A percentile compares a stretch with the other conserved stretches of the same genome.
Conservation (phyloP, 1,140 invertebrate species). For the Caenorhabditis elegans region DNA sequence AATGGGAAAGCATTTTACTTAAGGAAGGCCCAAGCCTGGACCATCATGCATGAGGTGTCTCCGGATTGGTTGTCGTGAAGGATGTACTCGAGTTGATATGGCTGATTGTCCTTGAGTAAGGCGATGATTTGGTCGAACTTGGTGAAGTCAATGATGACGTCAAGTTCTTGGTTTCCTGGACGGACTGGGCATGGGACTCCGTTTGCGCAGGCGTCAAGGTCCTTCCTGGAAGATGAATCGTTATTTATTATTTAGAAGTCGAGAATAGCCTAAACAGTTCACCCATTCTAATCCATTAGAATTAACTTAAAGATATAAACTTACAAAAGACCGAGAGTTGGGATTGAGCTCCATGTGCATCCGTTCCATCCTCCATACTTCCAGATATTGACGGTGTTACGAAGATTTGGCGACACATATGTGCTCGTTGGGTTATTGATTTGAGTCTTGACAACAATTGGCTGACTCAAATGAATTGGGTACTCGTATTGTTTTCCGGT, state of each 20-base stretch:
- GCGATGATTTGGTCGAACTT: constrained; percentile 35
- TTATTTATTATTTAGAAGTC: too few species aligned
- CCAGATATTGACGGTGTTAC: constrained; percentile 19
- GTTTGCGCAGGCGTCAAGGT: constrained; percentile 21
- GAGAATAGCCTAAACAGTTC: too few species aligned
- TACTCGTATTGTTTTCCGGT: constrained; percentile 29
- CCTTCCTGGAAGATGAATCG: neutral
- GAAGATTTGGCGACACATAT: neutral
- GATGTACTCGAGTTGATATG: constrained; percentile 44
- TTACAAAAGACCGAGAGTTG: constrained; percentile 25
- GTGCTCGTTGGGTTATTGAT: neutral
- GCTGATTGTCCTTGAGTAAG: constrained; percentile 39
- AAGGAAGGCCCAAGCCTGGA: constrained; percentile 26
- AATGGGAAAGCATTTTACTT: too few species aligned
- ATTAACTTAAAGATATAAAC: neutral
- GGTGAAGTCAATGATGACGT: constrained; percentile 39
- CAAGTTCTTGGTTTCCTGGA: constrained; percentile 29
- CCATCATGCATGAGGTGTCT: constrained; percentile 37
- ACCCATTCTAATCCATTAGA: too few species aligned
- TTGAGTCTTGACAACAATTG: constrained; percentile 33
- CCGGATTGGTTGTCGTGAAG: constrained; percentile 35
- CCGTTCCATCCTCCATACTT: neutral
- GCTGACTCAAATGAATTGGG: constrained; percentile 20
- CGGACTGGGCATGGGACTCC: constrained; percentile 40
- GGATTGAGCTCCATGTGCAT: constrained; percentile 24